A percentile compares a stretch with the other conserved stretches of the same genome.
Conservation (phyloP, 92 coral and sea anemone genomes). For the Plumapathes pennacea region DNA sequence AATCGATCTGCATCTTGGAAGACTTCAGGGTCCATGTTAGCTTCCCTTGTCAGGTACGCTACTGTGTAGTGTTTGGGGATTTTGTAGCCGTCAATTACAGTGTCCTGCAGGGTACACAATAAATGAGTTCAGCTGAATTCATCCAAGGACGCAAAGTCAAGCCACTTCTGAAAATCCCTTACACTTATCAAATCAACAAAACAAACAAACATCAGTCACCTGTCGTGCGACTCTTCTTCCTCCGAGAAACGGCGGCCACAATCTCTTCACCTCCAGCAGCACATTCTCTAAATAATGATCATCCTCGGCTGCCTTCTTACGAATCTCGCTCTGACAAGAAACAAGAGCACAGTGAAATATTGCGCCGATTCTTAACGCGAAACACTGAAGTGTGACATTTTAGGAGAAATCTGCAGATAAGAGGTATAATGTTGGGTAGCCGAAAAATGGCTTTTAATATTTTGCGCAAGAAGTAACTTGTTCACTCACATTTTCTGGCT, state of each 20-base stretch:
- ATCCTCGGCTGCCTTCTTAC: constrained; percentile 67
- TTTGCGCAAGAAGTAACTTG: no score
- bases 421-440: no score
- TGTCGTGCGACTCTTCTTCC: constrained; percentile 84
- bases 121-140: background rate
- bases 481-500: constrained; percentile 84
- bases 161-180: background rate
- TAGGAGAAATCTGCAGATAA: no score
- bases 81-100: constrained; percentile 76
- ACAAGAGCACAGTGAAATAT: background rate
- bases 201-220: constrained; percentile 21
- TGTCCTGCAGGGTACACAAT: constrained; percentile 47
- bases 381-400: no score
- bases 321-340: constrained; percentile 47
- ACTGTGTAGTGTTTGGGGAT: constrained; percentile 85
- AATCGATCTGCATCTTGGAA: constrained; percentile 83
- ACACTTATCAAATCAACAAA: background rate
- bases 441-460: no score
- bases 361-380: background rate
- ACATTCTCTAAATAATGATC: constrained; percentile 85
- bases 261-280: constrained; percentile 76
- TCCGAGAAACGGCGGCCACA: constrained; percentile 99
- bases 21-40: constrained; percentile 87
- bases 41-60: constrained; percentile 82
- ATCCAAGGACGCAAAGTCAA: background rate